Evolutionary conservation across 2,113 vertebrate genomes (phyloP).

Genomic region (Ciconia boyciana): DNA sequence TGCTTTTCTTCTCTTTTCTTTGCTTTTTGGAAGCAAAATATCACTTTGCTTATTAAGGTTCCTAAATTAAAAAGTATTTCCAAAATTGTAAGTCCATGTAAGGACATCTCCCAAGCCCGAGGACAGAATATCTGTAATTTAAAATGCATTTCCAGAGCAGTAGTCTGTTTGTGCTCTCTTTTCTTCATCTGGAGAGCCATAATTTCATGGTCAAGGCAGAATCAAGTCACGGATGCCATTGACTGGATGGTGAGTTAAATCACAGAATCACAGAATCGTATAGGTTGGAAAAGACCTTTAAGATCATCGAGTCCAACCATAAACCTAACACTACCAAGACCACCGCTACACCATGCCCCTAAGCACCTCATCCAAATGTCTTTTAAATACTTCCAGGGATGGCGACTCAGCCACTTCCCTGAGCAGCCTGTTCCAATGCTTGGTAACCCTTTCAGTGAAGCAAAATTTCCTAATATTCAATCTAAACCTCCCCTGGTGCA

Average conservation of each 20-base stretch:
- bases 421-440: no score
- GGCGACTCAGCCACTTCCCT: no score
- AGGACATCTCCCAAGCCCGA: not conserved
- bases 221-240: not conserved
- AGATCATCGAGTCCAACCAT: no score
- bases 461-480: no score
- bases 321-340: no score
- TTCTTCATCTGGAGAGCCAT: not conserved
- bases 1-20: not conserved
- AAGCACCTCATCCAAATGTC: no score
- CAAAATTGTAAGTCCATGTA: not conserved
- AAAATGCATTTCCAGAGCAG: not conserved
- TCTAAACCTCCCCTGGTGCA: no score
- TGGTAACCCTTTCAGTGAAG: no score
- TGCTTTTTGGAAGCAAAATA: not conserved
- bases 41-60: not conserved
- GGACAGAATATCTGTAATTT: not conserved
- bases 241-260: not conserved
- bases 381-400: no score
- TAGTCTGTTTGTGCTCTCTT: not conserved
- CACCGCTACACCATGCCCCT: no score
- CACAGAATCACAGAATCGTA: no score
- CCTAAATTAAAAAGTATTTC: not conserved
- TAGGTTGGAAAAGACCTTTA: no score
- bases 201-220: not conserved